Evolutionary conservation across 2,797 vertebrate genomes (phyloP), one percentile per base, ranked within the genome.

Genomic region (Micromesistius poutassou): DNA sequence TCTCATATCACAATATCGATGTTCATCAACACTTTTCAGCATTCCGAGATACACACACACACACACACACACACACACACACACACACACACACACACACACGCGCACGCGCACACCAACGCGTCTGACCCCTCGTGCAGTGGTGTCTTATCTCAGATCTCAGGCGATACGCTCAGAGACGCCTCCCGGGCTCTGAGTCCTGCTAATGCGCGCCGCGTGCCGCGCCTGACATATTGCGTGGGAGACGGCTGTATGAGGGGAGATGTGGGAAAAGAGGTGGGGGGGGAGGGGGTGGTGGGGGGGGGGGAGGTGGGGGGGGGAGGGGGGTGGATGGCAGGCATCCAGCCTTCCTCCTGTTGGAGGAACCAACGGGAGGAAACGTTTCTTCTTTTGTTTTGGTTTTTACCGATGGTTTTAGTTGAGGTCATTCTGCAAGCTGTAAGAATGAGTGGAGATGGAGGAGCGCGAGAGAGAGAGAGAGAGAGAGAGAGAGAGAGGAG

Each of bases 151-250:
- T 77, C 82, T 25, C 71, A 46, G 36, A 86, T 78, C 84, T 30
- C 74, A 62, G 6, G 12, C 77, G 40, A 28, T 70, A 81, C 77
- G 86, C n/a, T 4, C 5, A 1, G 68, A 30, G 10, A 30, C n/a
- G 76, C 8, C 36, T 8, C 36, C 36, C 36, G 36, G 36, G 12
- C 19, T 73, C 12, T 79, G 75, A 78, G 78, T 42, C 80, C 62
- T 71, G 82, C 81, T 83, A 76, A n/a, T 74, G 79, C 76, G 77
- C 75, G 80, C 77, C 74, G 36, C 40, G 50, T 33, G 30, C 79
- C 76, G 28, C 77, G 81, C 76, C 81, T 89, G 88, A 88, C 89
- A 88, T 90, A 89, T 84, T 89, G 83, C 3, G 81, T 73, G 9
- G 82, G 81, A 77, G 74, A 82, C 85, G 84, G 85, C 86, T 86